Percentiles rank a stretch among this genome's conserved stretches.
Conservation (phyloP, 2,888 invertebrate genomes). For the Erebia epiphron region DNA sequence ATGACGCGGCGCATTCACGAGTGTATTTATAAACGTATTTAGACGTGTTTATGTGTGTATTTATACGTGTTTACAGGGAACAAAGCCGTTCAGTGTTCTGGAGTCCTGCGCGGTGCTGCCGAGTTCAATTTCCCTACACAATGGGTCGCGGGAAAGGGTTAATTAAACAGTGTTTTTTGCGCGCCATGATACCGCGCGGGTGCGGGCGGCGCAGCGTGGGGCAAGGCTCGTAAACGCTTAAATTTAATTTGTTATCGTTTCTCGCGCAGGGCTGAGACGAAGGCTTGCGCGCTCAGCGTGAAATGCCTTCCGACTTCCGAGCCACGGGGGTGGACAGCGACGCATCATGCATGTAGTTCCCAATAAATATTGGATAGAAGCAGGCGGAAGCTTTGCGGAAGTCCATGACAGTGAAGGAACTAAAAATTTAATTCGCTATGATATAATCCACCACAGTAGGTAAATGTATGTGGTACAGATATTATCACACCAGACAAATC, state of each 20-base stretch:
- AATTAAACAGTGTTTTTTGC: conserved; percentile 35
- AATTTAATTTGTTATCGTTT: conserved; percentile 35
- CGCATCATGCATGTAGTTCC: too few species aligned
- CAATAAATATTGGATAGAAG: too few species aligned
- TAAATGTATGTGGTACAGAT: too few species aligned
- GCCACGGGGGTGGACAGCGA: too few species aligned
- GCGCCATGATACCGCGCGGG: conserved; percentile 23
- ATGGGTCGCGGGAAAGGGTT: conserved; percentile 33
- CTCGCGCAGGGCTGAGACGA: neutral
- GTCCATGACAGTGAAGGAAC: too few species aligned
- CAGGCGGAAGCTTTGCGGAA: too few species aligned
- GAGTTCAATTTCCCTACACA: conserved; percentile 28
- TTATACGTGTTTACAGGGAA: neutral
- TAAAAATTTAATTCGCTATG: too few species aligned
- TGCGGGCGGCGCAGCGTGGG: conserved; percentile 7
- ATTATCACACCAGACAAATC: too few species aligned
- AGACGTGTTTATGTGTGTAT: neutral
- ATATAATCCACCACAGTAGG: too few species aligned
- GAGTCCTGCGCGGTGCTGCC: conserved; percentile 17
- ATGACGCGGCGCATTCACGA: neutral
- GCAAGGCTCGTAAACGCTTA: conserved; percentile 32
- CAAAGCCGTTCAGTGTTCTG: neutral
- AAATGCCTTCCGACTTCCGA: neutral
- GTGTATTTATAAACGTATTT: neutral
- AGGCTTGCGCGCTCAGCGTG: neutral